Percentiles rank a stretch among this genome's conserved stretches.
Conservation (phyloP, 2,888 invertebrate genomes). For the Blomia tropicalis region DNA sequence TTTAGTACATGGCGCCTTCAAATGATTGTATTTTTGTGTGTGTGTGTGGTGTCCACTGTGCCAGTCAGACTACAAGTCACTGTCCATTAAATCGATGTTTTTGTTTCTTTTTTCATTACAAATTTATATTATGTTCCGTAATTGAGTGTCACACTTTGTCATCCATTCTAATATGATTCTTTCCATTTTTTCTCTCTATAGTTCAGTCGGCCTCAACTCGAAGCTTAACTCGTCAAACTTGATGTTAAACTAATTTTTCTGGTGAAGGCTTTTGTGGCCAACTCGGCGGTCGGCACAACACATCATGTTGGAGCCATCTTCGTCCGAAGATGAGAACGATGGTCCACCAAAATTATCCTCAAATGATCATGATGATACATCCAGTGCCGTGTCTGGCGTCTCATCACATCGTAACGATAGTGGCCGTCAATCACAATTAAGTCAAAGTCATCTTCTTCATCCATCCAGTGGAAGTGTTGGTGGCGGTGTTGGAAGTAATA, state of each 20-base stretch:
- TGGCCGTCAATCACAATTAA: conserved; percentile 7
- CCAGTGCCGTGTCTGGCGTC: conserved; percentile 28
- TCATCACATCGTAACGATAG: conserved; percentile 27
- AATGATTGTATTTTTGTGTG: no score
- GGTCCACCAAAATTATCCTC: no score
- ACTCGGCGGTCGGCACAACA: no score
- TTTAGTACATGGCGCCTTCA: no score
- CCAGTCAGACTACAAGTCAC: no score
- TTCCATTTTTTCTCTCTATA: not conserved
- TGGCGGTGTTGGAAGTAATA: conserved; percentile 29
- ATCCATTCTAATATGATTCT: not conserved
- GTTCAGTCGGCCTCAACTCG: not conserved
- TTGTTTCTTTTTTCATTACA: no score
- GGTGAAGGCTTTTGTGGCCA: not conserved
- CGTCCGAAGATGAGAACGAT: conserved; percentile 41
- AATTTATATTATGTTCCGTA: no score
- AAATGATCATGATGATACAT: conserved; percentile 33
- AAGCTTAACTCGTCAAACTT: conserved; percentile 5
- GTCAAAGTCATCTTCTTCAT: conserved; percentile 5
- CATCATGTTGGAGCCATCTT: conserved; percentile 40
- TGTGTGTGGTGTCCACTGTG: no score
- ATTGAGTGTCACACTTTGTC: no score
- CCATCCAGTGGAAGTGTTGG: conserved; percentile 29
- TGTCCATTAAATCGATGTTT: no score
- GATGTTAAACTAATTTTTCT: not conserved